phyloP scores from a whole-genome alignment of 2,113 vertebrate species.

The Sturnira hondurensis region DNA sequence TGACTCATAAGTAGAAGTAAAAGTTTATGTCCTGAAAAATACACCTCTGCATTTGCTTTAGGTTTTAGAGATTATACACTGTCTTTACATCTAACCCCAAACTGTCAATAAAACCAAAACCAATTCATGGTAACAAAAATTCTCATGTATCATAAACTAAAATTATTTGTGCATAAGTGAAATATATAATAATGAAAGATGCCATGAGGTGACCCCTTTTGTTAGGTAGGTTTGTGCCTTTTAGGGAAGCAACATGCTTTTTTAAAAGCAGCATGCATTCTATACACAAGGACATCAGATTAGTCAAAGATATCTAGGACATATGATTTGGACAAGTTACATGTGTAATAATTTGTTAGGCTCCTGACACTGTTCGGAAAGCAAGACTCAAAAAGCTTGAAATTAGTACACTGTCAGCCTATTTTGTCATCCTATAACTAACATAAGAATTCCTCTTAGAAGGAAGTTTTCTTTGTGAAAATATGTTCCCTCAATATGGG shows the following conservation, averaged over 20 bases:
- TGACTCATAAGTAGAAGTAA: constrained; percentile 65
- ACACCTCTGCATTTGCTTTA: constrained; percentile 68
- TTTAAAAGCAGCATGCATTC: not conserved
- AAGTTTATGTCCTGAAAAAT: constrained; percentile 68
- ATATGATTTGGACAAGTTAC: not conserved
- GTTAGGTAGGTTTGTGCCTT: not conserved
- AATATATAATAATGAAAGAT: not conserved
- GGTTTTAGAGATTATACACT: constrained; percentile 7
- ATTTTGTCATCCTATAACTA: constrained; percentile 23
- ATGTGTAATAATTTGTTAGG: not conserved
- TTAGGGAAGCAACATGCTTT: not conserved
- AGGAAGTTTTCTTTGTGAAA: constrained; percentile 42
- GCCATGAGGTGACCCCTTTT: not conserved
- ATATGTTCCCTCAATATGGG: not conserved
- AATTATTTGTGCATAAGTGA: not conserved
- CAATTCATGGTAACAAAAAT: constrained; percentile 14
- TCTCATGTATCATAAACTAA: not conserved
- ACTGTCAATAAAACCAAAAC: not conserved
- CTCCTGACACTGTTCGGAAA: constrained; percentile 3
- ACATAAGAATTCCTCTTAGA: constrained; percentile 45
- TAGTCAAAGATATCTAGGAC: not conserved
- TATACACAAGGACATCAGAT: not conserved
- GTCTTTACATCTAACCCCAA: not conserved
- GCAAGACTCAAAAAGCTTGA: not conserved
- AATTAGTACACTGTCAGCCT: not conserved